Evolutionary conservation across 2,888 invertebrate genomes (phyloP), one percentile per base, ranked within the genome.

Genomic region (Listrodromus nycthemerus): DNA sequence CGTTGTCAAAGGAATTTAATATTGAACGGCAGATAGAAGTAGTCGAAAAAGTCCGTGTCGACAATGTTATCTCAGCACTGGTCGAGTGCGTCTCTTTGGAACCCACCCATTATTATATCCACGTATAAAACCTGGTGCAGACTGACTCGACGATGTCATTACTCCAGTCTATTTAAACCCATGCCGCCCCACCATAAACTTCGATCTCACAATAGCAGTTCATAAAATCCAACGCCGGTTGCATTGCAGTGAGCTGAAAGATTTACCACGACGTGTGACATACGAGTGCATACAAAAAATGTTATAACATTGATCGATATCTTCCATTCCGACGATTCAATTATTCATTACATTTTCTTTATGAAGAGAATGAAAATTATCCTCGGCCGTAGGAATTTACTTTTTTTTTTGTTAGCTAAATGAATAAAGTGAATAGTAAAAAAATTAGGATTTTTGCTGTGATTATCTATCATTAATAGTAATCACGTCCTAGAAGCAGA

Each of bases 151-250:
- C 84, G 87, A 85, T 83, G 86, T 86, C 88, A 89, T 89, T 88
- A 87, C 89, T 88, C 85, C 89, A 86, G 86, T 87, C 86, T 91
- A 91, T 92, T 90, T 92, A 92, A 91, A 85, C 86, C 80, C 83
- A 76, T 55, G 83, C 82, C 87, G 83, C 89, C 89, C 89, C 88
- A 86, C 88, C 85, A 88, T 84, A 50, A 55, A 55, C 45, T 67
- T 52, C 16, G n/a, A 70, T 21, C 2, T 19, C 48, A 63, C 67
- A 65, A 74, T 73, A 67, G 61, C 41, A 73, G 45, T 69, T 55
- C 21, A 10, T 70, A 24, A 52, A 52, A 50, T 75, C 67, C 77
- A 73, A 45, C 61, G 33, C 67, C 67, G 48, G 27, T 69, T 10
- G 27, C 41, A 13, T 52, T 48, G 7, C 13, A 16, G 16, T 13